Conservation (phyloP, 2,888 invertebrate genomes). For the Diplazon laetatorius region DNA sequence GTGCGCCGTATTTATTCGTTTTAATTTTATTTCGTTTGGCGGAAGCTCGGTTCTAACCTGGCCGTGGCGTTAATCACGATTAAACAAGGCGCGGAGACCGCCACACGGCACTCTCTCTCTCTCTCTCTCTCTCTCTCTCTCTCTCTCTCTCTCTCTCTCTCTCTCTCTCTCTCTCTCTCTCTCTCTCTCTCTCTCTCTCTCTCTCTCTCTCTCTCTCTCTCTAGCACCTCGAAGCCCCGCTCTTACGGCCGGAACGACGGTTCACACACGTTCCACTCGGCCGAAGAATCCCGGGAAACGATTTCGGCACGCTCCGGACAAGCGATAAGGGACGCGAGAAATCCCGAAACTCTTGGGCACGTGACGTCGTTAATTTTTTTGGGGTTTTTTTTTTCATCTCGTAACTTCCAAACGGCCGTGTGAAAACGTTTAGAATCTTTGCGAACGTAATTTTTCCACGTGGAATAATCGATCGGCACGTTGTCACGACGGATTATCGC, state of each 20-base stretch:
- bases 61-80: constrained; percentile 63
- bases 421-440: background rate
- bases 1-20: constrained; percentile 63
- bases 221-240: constrained; percentile 15
- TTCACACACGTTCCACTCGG: constrained; percentile 20
- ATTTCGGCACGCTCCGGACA: background rate
- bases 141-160: too few species aligned
- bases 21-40: constrained; percentile 61
- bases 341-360: constrained; percentile 9
- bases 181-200: too few species aligned
- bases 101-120: constrained; percentile 10
- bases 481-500: too few species aligned
- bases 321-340: background rate
- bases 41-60: constrained; percentile 21
- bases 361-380: constrained; percentile 11
- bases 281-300: constrained; percentile 17
- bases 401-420: background rate
- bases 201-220: too few species aligned
- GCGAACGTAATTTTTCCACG: background rate
- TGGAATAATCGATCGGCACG: background rate
- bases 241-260: background rate
- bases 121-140: too few species aligned
- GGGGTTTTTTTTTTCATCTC: too few species aligned
- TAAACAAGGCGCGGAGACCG: constrained; percentile 50
- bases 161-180: too few species aligned